Conservation (phyloP, 1,140 invertebrate species). For the Manduca sexta region DNA sequence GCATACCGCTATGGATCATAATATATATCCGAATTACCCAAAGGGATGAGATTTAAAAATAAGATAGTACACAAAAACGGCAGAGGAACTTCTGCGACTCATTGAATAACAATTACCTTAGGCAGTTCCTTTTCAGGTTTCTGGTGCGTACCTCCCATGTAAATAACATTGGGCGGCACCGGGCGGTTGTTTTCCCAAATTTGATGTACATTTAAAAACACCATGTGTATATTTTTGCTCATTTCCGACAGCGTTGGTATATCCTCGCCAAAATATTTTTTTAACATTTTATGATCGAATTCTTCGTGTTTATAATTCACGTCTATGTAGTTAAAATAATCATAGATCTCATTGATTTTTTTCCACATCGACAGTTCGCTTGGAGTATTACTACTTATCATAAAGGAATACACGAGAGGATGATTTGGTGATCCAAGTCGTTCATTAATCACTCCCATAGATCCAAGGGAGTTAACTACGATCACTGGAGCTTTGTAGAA, state of each 20-base stretch:
- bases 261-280: conserved; percentile 43
- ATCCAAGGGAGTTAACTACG: conserved; percentile 39
- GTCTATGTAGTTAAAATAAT: not conserved
- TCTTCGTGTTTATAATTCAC: not conserved
- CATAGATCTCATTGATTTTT: not conserved
- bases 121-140: too few relatives aligned
- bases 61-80: too few relatives aligned
- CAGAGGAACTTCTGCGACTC: too few relatives aligned
- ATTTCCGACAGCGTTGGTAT: too few relatives aligned
- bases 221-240: too few relatives aligned
- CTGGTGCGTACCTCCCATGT: too few relatives aligned
- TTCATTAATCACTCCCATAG: conserved; percentile 1
- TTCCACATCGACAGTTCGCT: not conserved
- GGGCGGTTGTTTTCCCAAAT: too few relatives aligned
- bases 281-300: conserved; percentile 17
- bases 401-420: not conserved
- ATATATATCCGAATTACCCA: too few relatives aligned
- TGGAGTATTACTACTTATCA: not conserved
- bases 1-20: too few relatives aligned
- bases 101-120: too few relatives aligned
- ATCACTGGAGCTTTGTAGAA: conserved; percentile 55
- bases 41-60: too few relatives aligned
- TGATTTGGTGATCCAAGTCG: not conserved
- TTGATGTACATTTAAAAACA: too few relatives aligned
- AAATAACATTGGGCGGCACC: conserved; percentile 2